Percentiles rank a stretch among this genome's conserved stretches.
phyloP scores from a whole-genome alignment of 2,888 invertebrate genomes.

The Spilosoma lubricipeda region DNA sequence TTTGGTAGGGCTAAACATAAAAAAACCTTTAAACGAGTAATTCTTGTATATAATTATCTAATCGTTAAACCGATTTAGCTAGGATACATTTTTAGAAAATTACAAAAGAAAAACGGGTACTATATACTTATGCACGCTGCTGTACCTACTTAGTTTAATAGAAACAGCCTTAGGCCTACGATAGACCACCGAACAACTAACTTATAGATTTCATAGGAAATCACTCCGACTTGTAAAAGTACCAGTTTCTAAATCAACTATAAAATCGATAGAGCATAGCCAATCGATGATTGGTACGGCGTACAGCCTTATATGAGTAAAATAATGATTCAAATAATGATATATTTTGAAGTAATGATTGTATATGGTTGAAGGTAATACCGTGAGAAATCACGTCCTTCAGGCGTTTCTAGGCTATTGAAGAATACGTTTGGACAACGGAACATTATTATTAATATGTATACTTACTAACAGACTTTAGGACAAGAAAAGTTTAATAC shows the following conservation, averaged over 20 bases:
- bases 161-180: constrained; percentile 8
- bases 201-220: constrained; percentile 46
- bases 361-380: constrained; percentile 27
- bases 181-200: constrained; percentile 5
- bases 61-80: too few species aligned
- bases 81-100: too few species aligned
- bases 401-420: constrained; percentile 20
- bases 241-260: constrained; percentile 42
- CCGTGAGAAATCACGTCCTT: constrained; percentile 39
- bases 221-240: constrained; percentile 8
- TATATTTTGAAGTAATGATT: constrained; percentile 27
- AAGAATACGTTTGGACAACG: not conserved
- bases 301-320: not conserved
- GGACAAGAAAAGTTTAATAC: too few species aligned
- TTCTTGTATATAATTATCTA: too few species aligned
- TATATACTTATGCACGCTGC: not conserved
- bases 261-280: constrained; percentile 48
- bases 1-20: too few species aligned
- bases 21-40: too few species aligned
- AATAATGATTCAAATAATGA: constrained; percentile 14
- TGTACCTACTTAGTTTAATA: not conserved
- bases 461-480: not conserved
- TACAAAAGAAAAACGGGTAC: too few species aligned
- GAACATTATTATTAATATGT: not conserved
- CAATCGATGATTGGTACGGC: constrained; percentile 41